phyloP scores from a whole-genome alignment of 2,888 invertebrate genomes.

The Mesopsocus fuscifrons region DNA sequence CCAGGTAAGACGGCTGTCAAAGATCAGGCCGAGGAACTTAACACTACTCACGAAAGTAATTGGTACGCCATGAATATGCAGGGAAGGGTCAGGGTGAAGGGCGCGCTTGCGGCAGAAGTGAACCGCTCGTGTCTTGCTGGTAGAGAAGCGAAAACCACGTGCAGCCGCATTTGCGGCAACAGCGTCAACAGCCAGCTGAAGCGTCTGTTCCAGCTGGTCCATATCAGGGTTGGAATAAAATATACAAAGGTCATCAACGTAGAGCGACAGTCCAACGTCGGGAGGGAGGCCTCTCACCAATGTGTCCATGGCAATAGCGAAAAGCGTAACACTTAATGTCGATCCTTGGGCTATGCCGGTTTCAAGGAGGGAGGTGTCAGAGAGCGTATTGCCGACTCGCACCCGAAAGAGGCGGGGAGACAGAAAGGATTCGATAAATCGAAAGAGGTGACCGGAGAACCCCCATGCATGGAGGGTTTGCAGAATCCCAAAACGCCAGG shows the following conservation, averaged over 20 bases:
- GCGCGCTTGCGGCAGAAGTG: too few relatives aligned
- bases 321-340: not conserved
- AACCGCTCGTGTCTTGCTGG: not conserved
- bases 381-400: not conserved
- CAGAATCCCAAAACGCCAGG: too few relatives aligned
- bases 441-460: not conserved
- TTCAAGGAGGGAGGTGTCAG: not conserved
- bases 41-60: not conserved
- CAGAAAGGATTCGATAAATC: not conserved
- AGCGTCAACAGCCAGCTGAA: not conserved
- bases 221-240: too few relatives aligned
- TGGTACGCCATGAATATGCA: not conserved
- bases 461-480: constrained; percentile 2
- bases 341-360: not conserved
- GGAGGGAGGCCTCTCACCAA: not conserved
- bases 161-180: not conserved
- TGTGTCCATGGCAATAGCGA: not conserved
- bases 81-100: not conserved
- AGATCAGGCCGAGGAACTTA: not conserved
- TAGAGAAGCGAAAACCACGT: not conserved
- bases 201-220: too few relatives aligned
- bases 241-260: too few relatives aligned
- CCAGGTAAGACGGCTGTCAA: not conserved
- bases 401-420: not conserved
- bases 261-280: too few relatives aligned